These are phyloP conservation scores for Orthosia cruda DNA, from an alignment of 2,888 invertebrate genomes.

Conservation along the genomic window DNA sequence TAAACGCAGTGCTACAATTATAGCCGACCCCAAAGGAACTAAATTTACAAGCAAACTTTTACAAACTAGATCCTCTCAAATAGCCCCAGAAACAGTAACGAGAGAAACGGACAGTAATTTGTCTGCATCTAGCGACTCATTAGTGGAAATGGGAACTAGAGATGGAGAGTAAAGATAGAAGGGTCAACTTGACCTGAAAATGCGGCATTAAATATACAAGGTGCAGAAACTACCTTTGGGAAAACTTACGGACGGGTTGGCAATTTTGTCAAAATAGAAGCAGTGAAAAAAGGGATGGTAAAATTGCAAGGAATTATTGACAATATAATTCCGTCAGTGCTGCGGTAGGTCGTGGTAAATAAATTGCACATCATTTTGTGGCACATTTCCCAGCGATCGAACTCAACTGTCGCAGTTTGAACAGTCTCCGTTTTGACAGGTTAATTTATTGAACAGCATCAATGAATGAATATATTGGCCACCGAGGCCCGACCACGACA, in stretches of 20 bases:
- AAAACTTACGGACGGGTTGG: neutral
- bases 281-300: neutral
- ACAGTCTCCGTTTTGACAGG: conserved; percentile 76
- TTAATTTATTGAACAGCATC: conserved; percentile 77
- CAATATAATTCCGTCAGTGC: too few species aligned
- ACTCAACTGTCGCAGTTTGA: conserved; percentile 71
- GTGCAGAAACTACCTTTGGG: conserved; percentile 10
- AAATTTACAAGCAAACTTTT: conserved; percentile 55
- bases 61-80: conserved; percentile 52
- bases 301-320: conserved; percentile 13
- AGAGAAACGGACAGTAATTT: conserved; percentile 61
- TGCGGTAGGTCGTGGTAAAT: too few species aligned
- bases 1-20: conserved; percentile 56
- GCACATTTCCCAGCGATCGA: conserved; percentile 65
- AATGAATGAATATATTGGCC: conserved; percentile 52
- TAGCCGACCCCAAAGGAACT: conserved; percentile 34
- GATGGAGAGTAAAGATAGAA: conserved; percentile 42
- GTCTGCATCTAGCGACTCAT: conserved; percentile 62
- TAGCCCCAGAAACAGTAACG: conserved; percentile 50
- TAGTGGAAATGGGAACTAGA: conserved; percentile 58
- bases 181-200: conserved; percentile 56
- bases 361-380: conserved; percentile 67
- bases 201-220: conserved; percentile 30
- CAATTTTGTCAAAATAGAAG: conserved; percentile 33
- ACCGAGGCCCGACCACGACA: conserved; percentile 21